A percentile compares a stretch with the other conserved stretches of the same genome.
phyloP scores from a whole-genome alignment of 2,888 invertebrate species.

The Xanthia icteritia region DNA sequence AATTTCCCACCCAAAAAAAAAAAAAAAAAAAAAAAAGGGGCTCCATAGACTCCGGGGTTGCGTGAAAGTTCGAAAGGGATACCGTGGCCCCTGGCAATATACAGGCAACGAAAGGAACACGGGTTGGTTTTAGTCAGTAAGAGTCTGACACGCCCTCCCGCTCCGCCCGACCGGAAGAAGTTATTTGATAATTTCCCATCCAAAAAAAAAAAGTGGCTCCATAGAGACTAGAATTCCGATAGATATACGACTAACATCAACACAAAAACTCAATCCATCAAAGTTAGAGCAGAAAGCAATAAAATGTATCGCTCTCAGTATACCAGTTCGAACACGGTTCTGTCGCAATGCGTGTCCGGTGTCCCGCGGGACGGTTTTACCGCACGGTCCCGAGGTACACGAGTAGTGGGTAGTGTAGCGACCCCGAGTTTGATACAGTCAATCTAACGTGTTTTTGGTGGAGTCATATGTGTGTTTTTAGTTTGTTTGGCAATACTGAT shows the following conservation, averaged over 20 bases:
- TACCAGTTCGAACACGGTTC: conserved; percentile 57
- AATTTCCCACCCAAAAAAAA: too few relatives aligned
- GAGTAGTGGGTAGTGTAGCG: conserved; percentile 39
- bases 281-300: conserved; percentile 36
- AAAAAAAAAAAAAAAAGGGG: too few relatives aligned
- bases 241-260: conserved; percentile 7
- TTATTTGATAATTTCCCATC: too few relatives aligned
- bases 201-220: too few relatives aligned
- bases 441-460: conserved; percentile 32
- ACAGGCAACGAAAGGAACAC: too few relatives aligned
- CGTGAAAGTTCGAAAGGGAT: too few relatives aligned
- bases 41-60: too few relatives aligned
- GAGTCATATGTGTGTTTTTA: not conserved
- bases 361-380: conserved; percentile 70
- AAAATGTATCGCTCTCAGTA: conserved; percentile 45
- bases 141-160: too few relatives aligned
- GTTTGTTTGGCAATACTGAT: conserved; percentile 12
- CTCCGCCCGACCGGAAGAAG: too few relatives aligned
- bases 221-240: not conserved
- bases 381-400: conserved; percentile 57
- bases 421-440: conserved; percentile 43
- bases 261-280: conserved; percentile 47
- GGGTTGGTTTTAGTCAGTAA: too few relatives aligned
- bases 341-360: conserved; percentile 76
- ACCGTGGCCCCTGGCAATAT: too few relatives aligned